phyloP scores from a whole-genome alignment of 2,113 vertebrate species.

The Leucoraja erinaceus region DNA sequence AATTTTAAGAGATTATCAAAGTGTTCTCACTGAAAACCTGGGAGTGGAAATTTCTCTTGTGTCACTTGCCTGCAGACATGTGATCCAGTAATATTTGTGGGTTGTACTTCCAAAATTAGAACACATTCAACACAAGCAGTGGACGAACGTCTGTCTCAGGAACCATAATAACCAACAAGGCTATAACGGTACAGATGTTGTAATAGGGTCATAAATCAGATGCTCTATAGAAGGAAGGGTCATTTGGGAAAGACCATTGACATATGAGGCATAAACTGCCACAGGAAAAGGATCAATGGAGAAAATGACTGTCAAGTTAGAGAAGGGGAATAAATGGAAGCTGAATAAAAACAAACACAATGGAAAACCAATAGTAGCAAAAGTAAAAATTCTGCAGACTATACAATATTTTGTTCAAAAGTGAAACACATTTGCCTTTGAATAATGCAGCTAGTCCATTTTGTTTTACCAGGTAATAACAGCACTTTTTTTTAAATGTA shows the following conservation, averaged over 20 bases:
- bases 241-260: background rate
- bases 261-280: background rate
- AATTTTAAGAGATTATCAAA: background rate
- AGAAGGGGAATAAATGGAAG: background rate
- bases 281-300: background rate
- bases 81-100: too few species aligned
- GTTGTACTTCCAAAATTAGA: too few species aligned
- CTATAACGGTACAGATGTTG: background rate
- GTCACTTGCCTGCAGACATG: too few species aligned
- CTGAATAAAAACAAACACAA: background rate
- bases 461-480: background rate
- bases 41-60: too few species aligned
- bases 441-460: background rate
- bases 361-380: background rate
- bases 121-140: too few species aligned
- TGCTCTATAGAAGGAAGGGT: background rate
- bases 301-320: background rate
- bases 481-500: background rate
- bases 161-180: background rate
- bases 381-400: too few species aligned
- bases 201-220: background rate
- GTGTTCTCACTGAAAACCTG: background rate
- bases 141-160: background rate
- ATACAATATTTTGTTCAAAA: background rate
- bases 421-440: background rate